Evolutionary conservation across 1,140 invertebrate species (phyloP).

Genomic region (Drosophila willistoni): DNA sequence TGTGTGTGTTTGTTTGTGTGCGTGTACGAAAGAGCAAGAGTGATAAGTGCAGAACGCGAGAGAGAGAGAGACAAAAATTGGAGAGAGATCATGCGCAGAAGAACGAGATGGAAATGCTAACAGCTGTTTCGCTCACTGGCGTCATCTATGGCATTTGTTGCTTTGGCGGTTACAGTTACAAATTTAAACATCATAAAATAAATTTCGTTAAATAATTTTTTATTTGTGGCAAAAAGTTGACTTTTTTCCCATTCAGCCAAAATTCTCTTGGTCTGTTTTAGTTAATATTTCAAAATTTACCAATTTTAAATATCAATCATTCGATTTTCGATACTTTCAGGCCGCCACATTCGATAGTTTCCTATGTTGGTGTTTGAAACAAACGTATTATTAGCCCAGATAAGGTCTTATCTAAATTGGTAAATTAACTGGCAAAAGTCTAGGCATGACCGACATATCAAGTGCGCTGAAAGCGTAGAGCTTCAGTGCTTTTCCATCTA

Average conservation of each 20-base stretch:
- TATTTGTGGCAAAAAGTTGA: too few species aligned
- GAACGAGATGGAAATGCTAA: background rate
- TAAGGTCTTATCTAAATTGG: constrained; percentile 73
- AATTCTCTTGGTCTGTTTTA: too few species aligned
- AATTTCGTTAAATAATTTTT: too few species aligned
- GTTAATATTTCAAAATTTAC: too few species aligned
- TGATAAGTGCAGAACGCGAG: constrained; percentile 24
- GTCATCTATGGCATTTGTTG: background rate
- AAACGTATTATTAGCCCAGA: constrained; percentile 35
- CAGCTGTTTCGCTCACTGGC: constrained; percentile 32
- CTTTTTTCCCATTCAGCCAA: too few species aligned
- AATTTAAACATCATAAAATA: background rate
- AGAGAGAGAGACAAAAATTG: constrained; percentile 19
- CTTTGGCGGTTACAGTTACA: background rate
- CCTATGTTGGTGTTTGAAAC: constrained; percentile 22
- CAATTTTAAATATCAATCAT: background rate
- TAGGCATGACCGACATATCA: constrained; percentile 35
- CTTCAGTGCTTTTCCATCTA: constrained; percentile 9
- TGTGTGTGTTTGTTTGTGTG: too few species aligned
- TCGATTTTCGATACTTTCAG: constrained; percentile 24
- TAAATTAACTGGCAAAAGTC: constrained; percentile 31
- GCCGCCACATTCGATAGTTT: constrained; percentile 37
- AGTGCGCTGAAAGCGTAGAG: constrained; percentile 42
- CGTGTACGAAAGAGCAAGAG: constrained; percentile 13
- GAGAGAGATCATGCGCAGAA: constrained; percentile 42